phyloP scores from a whole-genome alignment of 2,113 vertebrate genomes.

The Brachionichthys hirsutus region DNA sequence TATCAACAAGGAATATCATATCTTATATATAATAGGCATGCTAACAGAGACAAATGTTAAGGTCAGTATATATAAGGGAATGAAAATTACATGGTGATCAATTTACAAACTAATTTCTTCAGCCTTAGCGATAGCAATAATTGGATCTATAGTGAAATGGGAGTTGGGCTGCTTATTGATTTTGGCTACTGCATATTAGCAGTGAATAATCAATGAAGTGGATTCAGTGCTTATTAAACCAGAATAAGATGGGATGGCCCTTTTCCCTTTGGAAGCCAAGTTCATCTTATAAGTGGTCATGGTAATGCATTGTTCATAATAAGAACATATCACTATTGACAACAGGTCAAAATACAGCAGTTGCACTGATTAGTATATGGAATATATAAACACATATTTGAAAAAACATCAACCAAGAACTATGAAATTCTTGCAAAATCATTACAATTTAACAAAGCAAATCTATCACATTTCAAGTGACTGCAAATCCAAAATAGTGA shows the following conservation, averaged over 20 bases:
- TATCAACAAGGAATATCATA: neutral
- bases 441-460: constrained; percentile 26
- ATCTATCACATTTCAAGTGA: constrained; percentile 8
- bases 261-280: constrained; percentile 66
- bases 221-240: constrained; percentile 70
- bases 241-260: constrained; percentile 61
- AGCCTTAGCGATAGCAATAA: constrained; percentile 65
- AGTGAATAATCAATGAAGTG: constrained; percentile 79
- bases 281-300: constrained; percentile 69
- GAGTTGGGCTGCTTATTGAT: constrained; percentile 71
- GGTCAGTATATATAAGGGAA: constrained; percentile 40
- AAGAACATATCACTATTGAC: constrained; percentile 60
- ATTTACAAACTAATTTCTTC: constrained; percentile 63
- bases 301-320: constrained; percentile 62
- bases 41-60: constrained; percentile 17
- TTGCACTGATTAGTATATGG: constrained; percentile 43
- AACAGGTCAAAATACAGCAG: constrained; percentile 60
- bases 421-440: neutral
- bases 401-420: constrained; percentile 2
- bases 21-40: constrained; percentile 3
- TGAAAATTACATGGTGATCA: constrained; percentile 44
- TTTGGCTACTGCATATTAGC: constrained; percentile 75
- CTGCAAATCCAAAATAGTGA: constrained; percentile 7
- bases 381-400: constrained; percentile 45
- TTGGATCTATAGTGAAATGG: constrained; percentile 77